Conservation (phyloP, 2,797 vertebrate species). For the Platalea minor region DNA sequence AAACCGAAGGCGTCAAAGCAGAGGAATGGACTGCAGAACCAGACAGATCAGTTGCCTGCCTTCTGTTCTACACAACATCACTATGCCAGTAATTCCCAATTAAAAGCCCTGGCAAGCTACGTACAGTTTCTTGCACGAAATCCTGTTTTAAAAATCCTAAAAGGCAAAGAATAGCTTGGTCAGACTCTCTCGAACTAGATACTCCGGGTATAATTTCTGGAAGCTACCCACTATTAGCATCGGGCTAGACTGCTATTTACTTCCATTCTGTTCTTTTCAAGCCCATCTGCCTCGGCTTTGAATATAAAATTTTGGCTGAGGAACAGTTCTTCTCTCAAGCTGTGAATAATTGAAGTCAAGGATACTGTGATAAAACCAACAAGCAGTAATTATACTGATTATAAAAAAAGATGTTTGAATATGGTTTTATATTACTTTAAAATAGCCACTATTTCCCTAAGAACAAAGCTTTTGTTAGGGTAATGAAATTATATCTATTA, state of each 20-base stretch:
- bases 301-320: background rate
- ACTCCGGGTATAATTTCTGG: background rate
- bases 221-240: background rate
- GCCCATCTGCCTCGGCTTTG: background rate
- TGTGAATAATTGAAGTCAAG: background rate
- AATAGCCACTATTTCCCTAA: background rate
- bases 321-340: background rate
- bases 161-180: background rate
- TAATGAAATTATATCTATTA: background rate
- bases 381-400: background rate
- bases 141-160: background rate
- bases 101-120: background rate
- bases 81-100: background rate
- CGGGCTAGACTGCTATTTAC: background rate
- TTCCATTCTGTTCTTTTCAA: background rate
- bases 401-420: background rate
- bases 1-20: background rate
- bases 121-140: background rate
- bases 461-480: background rate
- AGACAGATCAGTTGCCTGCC: background rate
- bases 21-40: background rate
- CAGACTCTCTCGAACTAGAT: background rate
- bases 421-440: background rate
- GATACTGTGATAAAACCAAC: background rate
- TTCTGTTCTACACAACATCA: background rate